These are phyloP conservation scores for Albula goreensis DNA, from an alignment of 2,113 vertebrate genomes.

Conservation along the genomic window DNA sequence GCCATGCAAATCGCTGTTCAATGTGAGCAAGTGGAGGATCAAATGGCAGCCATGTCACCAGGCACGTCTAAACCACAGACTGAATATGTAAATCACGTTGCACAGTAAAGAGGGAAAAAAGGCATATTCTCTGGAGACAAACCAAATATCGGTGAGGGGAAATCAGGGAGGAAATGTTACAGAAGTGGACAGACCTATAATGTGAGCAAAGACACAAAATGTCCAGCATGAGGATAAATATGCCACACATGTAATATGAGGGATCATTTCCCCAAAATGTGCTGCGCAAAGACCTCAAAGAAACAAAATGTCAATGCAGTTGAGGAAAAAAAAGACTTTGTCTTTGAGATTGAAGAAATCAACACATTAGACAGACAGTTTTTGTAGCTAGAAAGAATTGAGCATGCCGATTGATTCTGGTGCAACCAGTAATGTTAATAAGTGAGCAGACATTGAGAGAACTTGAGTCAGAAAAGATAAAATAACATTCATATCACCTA, in stretches of 20 bases:
- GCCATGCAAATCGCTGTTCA: not conserved
- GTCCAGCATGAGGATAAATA: slow-evolving; percentile 25
- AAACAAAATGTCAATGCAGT: slow-evolving; percentile 12
- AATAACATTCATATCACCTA: no score
- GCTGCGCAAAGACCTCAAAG: not conserved
- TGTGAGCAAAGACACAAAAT: slow-evolving; percentile 29
- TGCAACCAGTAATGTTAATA: no score
- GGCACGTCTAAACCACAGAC: not conserved
- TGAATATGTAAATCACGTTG: slow-evolving; percentile 10
- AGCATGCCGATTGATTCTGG: no score
- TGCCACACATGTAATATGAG: slow-evolving; percentile 27
- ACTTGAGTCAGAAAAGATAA: no score
- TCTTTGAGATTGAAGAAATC: not conserved
- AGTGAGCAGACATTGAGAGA: no score
- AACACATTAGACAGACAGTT: not conserved
- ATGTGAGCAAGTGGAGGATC: slow-evolving; percentile 7
- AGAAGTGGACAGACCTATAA: slow-evolving; percentile 30
- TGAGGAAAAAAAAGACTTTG: not conserved
- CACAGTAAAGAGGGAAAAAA: slow-evolving; percentile 15
- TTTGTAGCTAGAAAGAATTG: no score
- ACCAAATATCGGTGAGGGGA: not conserved
- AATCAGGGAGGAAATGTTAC: slow-evolving; percentile 18
- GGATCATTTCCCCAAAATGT: slow-evolving; percentile 33
- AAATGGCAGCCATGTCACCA: slow-evolving; percentile 11
- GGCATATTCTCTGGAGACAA: not conserved